Base-by-base conservation (phyloP, 2,888 invertebrate species). In the Yponomeuta cagnagella region DNA sequence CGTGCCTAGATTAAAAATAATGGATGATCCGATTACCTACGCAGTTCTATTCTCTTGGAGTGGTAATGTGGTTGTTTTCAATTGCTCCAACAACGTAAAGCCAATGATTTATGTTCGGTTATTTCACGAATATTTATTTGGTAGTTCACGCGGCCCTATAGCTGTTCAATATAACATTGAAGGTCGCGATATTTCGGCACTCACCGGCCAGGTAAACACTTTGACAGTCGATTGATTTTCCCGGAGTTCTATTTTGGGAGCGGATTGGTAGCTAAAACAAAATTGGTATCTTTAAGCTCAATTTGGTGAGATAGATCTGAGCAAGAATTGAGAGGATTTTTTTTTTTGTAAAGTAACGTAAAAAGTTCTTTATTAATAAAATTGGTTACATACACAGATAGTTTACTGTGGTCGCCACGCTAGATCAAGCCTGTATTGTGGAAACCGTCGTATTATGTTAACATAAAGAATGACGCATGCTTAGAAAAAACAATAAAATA, bases 141-240 rank as follows among this genome's bases (percentile, higher is more conserved):
- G 5, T 63, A 65, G 12, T 23, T 65, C 30, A 31, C 33, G 12
- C 65, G 33, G 33, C 65, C 12, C 65, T 30, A 65, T 30, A 33
- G 5, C 65, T 65, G 64, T 64, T 23, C 31, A 65, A 65, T 65
- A 65, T 65, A 23, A 30, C 5, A 65, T 65, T 65, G 65, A 65
- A 23, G 64, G 64, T 30, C 64, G 64, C 64, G 8, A 43, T 43
- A 6, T 43, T 31, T 58, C 23, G 64, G 2, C 64, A 64, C 64
- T 58, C 23, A 30, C 31, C 23, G 64, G 64, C 64, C n/a, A 64
- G 23, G 31, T 64, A 64, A 64, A 64, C 30, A 64, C 1, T 64
- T 64, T 64, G 64, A 1, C 30, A 2, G 9, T 64, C 10, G 64
- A 64, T 31, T 64, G 64, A 64, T 64, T 64, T 31, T 12, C 15